A percentile compares a stretch with the other conserved stretches of the same genome.
Conservation (phyloP, 2,888 invertebrate species). For the Aspidiotus destructor region DNA sequence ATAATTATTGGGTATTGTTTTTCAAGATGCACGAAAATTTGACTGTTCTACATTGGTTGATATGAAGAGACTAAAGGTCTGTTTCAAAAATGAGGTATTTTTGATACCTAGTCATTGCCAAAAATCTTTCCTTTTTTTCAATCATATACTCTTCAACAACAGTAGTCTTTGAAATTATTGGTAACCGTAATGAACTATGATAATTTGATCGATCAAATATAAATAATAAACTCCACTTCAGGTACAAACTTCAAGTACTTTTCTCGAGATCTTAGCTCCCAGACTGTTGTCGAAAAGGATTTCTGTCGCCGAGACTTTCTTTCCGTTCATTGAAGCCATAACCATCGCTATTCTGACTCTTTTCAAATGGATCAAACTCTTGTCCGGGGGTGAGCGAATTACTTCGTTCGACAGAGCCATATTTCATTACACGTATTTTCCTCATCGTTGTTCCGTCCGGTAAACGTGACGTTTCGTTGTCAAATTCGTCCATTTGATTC, state of each 20-base stretch:
- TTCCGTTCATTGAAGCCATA: constrained; percentile 49
- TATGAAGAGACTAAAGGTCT: too few relatives aligned
- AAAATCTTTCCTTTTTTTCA: too few relatives aligned
- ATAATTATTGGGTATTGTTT: too few relatives aligned
- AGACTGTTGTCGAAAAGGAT: constrained; percentile 27
- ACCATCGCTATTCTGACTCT: constrained; percentile 53
- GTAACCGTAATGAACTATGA: background rate
- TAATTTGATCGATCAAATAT: background rate
- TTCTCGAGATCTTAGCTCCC: too few relatives aligned
- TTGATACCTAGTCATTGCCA: too few relatives aligned
- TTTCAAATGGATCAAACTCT: constrained; percentile 46
- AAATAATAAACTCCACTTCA: background rate
- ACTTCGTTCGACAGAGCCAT: constrained; percentile 53
- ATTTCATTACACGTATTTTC: constrained; percentile 47
- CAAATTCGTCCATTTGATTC: constrained; percentile 47
- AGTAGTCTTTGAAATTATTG: background rate
- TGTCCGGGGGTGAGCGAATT: constrained; percentile 43
- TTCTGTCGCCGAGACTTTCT: constrained; percentile 33
- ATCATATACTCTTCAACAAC: too few relatives aligned
- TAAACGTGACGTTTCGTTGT: constrained; percentile 41
- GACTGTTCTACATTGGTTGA: too few relatives aligned
- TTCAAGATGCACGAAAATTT: too few relatives aligned
- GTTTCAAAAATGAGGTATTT: too few relatives aligned
- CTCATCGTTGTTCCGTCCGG: constrained; percentile 40
- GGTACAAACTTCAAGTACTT: background rate